phyloP scores from a whole-genome alignment of 2,113 vertebrate species.

The Hipposideros armiger region DNA sequence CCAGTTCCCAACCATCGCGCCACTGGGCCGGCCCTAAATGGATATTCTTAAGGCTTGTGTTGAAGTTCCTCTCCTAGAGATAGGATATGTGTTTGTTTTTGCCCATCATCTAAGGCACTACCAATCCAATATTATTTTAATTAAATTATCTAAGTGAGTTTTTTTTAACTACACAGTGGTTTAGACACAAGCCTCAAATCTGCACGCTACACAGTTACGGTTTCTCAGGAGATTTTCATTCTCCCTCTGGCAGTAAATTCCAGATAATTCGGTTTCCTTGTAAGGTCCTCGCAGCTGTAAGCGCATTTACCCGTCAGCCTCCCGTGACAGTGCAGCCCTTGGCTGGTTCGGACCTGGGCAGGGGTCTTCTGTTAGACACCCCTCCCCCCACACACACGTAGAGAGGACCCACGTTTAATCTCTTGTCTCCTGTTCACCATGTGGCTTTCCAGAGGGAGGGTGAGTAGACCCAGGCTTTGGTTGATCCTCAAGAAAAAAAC shows the following conservation, averaged over 20 bases:
- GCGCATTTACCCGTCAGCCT: no score
- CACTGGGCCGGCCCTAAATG: no score
- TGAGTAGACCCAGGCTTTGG: rapidly evolving
- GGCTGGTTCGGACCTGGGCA: rapidly evolving
- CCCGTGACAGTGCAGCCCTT: neutral
- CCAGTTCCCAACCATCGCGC: no score
- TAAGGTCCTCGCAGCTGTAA: neutral
- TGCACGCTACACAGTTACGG: rapidly evolving
- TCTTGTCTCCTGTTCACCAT: rapidly evolving
- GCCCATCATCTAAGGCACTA: rapidly evolving
- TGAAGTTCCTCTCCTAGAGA: neutral
- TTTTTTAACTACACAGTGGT: neutral
- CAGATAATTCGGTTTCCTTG: neutral
- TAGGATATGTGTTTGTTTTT: neutral
- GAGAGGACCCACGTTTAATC: neutral
- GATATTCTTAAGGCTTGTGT: neutral
- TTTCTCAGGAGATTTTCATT: neutral
- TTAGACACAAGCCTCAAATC: neutral
- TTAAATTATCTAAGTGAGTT: neutral
- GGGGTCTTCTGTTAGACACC: rapidly evolving
- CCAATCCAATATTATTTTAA: neutral
- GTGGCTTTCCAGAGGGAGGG: neutral
- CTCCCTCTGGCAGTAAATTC: neutral
- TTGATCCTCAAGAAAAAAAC: neutral
- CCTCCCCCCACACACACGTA: no score